Percentiles rank a stretch among this genome's conserved stretches.
Evolutionary conservation across 2,797 vertebrate genomes (phyloP).

Genomic region (Carapus acus): DNA sequence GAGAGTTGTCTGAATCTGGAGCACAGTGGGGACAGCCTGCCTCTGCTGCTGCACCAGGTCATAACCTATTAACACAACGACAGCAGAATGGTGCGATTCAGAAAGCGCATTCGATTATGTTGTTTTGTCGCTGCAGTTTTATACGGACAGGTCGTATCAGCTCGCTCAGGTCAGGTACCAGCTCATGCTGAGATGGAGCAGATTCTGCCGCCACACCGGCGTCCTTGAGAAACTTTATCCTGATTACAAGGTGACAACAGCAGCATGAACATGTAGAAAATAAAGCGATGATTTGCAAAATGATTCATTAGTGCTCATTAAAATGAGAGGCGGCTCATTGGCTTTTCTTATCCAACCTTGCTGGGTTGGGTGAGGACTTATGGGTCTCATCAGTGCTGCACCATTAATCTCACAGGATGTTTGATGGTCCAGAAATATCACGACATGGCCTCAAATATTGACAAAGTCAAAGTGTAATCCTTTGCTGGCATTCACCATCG

Average conservation of each 20-base stretch:
- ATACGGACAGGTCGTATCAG: constrained; percentile 68
- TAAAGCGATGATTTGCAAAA: too few species aligned
- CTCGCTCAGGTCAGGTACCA: constrained; percentile 76
- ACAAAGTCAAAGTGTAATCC: too few species aligned
- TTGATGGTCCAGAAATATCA: too few species aligned
- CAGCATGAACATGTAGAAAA: neutral
- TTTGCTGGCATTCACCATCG: too few species aligned
- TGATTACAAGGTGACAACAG: constrained; percentile 67
- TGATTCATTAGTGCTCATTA: too few species aligned
- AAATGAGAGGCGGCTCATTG: too few species aligned
- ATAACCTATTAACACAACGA: neutral
- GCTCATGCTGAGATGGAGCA: constrained; percentile 75
- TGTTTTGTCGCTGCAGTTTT: constrained; percentile 62
- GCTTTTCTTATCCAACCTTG: too few species aligned
- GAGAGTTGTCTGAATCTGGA: constrained; percentile 72
- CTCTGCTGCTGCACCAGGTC: constrained; percentile 67
- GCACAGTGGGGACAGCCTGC: constrained; percentile 54
- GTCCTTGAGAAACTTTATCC: constrained; percentile 68
- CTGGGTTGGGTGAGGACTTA: too few species aligned
- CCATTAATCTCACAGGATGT: too few species aligned
- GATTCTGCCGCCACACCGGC: constrained; percentile 69
- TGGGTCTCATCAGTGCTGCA: too few species aligned
- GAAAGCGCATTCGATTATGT: neutral
- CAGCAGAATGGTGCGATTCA: too few species aligned
- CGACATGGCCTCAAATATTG: too few species aligned